Evolutionary conservation across 1,140 invertebrate species (phyloP).

Genomic region (Melitaea cinxia): DNA sequence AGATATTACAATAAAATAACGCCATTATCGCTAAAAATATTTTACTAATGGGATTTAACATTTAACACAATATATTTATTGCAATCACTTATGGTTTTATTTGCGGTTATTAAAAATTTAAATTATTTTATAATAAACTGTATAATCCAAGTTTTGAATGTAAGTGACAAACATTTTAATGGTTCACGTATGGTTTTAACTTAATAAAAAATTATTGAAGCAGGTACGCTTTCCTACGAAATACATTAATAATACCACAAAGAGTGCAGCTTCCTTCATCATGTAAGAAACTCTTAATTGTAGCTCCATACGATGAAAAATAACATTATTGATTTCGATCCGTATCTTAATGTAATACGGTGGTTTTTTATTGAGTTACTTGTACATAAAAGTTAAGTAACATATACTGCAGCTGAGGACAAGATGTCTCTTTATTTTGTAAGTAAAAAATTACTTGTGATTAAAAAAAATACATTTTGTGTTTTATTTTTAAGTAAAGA

Average conservation of each 20-base stretch:
- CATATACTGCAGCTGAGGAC: too few relatives aligned
- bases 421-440: too few relatives aligned
- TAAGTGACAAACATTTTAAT: neutral
- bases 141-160: neutral
- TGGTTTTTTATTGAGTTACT: too few relatives aligned
- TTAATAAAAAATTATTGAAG: neutral
- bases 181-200: too few relatives aligned
- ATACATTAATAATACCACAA: neutral
- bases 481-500: too few relatives aligned
- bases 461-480: too few relatives aligned
- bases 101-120: neutral
- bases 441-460: too few relatives aligned
- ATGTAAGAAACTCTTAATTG: neutral
- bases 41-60: neutral
- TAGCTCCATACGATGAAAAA: neutral
- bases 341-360: neutral
- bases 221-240: neutral
- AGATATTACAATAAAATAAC: conserved; percentile 2
- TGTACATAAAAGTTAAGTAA: too few relatives aligned
- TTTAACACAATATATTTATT: neutral
- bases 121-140: neutral
- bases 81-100: neutral
- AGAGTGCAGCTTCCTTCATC: neutral
- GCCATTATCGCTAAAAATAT: neutral
- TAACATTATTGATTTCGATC: neutral